Evolutionary conservation across 2,888 invertebrate genomes (phyloP), one percentile per base, ranked within the genome.

Genomic region (Omphaloscelis lunosa): DNA sequence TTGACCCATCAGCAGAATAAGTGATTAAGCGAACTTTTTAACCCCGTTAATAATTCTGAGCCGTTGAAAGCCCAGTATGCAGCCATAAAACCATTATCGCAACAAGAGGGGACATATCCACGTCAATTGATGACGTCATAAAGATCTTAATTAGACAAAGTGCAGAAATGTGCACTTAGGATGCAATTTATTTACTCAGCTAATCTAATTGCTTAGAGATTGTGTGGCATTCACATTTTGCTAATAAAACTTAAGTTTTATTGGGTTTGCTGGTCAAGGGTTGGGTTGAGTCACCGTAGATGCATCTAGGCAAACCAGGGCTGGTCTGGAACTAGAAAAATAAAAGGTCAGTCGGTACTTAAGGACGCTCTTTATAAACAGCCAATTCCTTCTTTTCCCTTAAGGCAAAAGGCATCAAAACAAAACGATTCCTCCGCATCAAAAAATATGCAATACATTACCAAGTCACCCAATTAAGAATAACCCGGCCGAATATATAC

Each of bases 401-500:
- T 34, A 48, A 48, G 58, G 58, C 59, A 51, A 63, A 48, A 69
- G 27, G 15, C 51, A 29, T 29, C 20, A 29, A 63, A 53, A 34
- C 51, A 59, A 53, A 69, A 6, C 79, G 29, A 39, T 34, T 48
- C 27, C n/a, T 48, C 34, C 6, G 12, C 15, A 65, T 74, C 68
- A 70, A 76, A 80, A 83, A 85, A 77, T 65, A 34, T 51, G 65
- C 70, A 75, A 82, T 80, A 61, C 59, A 74, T 72, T 82, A 77
- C 62, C 53, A 70, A 74, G 79, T 66, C 67, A 56, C 75, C 88
- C 88, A 84, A 89, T 87, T 89, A 90, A 85, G 86, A 82, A 82
- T 86, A 87, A 87, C 78, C 86, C 85, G 75, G 81, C 89, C 87
- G 83, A 89, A 90, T 90, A 89, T 88, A 86, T 91, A 90, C 89